A percentile compares a stretch with the other conserved stretches of the same genome.
Conservation (phyloP, 2,113 vertebrate genomes). For the Actinemys pallida region DNA sequence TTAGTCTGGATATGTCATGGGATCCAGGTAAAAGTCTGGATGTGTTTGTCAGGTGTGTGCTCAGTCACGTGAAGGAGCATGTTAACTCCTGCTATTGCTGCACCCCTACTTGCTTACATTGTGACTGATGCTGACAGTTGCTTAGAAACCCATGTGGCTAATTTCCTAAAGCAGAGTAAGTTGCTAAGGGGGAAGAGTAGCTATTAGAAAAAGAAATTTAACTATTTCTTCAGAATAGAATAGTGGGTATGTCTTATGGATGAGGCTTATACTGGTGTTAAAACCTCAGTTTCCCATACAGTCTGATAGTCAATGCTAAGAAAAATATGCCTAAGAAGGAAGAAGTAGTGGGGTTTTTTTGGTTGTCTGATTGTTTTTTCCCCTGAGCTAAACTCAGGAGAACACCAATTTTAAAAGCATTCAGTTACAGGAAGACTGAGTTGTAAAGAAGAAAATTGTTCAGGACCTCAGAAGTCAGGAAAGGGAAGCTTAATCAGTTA, state of each 20-base stretch:
- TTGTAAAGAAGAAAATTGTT: not conserved
- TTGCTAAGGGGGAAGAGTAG: not conserved
- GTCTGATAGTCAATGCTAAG: not conserved
- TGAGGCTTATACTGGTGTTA: not conserved
- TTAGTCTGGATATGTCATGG: fast-evolving
- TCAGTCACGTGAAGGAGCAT: not conserved
- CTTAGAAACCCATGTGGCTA: not conserved
- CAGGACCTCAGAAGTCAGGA: not conserved
- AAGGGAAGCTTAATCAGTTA: not conserved
- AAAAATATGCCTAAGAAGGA: not conserved
- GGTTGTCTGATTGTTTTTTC: not conserved
- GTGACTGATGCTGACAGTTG: not conserved
- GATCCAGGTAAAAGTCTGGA: not conserved
- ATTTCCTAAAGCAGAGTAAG: fast-evolving
- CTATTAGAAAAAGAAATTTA: not conserved
- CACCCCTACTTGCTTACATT: slow-evolving; percentile 3
- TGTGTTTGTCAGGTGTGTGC: not conserved
- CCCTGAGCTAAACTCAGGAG: not conserved
- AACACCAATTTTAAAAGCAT: not conserved
- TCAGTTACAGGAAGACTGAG: not conserved
- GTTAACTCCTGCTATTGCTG: slow-evolving; percentile 9
- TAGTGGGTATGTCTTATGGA: not conserved
- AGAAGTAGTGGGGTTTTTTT: not conserved
- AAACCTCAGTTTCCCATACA: not conserved
- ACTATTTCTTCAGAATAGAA: not conserved